A percentile compares a stretch with the other conserved stretches of the same genome.
phyloP scores from a whole-genome alignment of 2,113 vertebrate species.

The Sarotherodon lohbergeri region DNA sequence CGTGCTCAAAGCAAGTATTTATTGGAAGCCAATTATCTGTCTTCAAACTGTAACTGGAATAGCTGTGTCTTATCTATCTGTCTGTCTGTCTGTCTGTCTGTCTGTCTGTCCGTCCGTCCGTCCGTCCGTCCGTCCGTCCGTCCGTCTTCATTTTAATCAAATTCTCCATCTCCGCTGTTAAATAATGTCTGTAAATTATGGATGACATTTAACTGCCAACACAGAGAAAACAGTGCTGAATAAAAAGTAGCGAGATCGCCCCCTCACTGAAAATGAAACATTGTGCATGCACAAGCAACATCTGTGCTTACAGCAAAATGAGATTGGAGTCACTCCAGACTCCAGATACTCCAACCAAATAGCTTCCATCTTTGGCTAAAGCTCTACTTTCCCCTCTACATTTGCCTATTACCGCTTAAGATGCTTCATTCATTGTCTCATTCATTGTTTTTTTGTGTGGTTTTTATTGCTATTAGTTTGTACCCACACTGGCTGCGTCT shows the following conservation, averaged over 20 bases:
- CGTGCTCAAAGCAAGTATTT: background rate
- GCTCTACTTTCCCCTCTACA: background rate
- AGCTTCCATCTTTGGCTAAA: background rate
- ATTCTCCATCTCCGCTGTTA: background rate
- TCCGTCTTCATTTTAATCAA: background rate
- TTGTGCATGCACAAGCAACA: background rate
- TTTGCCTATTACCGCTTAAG: background rate
- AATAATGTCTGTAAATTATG: background rate
- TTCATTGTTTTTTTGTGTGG: background rate
- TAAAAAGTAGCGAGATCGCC: background rate
- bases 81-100: background rate
- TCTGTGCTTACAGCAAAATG: background rate
- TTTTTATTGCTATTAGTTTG: background rate
- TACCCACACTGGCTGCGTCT: background rate
- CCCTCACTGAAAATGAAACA: background rate
- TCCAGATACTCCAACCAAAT: background rate
- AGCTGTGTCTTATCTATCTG: background rate
- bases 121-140: rapidly evolving
- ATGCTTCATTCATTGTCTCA: background rate
- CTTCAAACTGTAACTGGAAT: conserved; percentile 8
- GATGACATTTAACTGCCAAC: background rate
- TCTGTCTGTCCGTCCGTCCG: rapidly evolving
- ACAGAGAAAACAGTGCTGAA: background rate
- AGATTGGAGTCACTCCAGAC: background rate
- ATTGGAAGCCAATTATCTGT: conserved; percentile 4